Evolutionary conservation across 2,797 vertebrate genomes (phyloP).

Genomic region (Rhabdophis nuchalis): DNA sequence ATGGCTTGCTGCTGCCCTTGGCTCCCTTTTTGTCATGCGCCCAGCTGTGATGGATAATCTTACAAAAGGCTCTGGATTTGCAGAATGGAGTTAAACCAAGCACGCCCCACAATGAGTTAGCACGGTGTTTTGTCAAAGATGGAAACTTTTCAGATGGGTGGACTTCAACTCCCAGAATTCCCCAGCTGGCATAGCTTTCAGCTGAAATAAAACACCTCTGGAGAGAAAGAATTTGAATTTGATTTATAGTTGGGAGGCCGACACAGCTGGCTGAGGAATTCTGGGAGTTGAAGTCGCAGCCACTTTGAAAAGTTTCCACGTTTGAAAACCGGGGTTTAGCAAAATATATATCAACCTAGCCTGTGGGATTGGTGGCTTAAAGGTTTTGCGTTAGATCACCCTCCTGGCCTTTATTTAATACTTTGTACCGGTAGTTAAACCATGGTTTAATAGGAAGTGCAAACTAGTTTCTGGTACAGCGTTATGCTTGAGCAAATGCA

Average conservation of each 20-base stretch:
- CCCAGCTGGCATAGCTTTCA: not conserved
- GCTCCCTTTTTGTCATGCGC: rapidly evolving
- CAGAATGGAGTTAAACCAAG: not conserved
- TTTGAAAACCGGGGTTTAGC: not conserved
- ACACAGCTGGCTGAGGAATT: not conserved
- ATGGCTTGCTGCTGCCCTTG: not conserved
- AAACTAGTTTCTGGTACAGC: not conserved
- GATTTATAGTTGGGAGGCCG: not conserved
- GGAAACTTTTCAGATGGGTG: not conserved
- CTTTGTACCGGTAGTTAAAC: not conserved
- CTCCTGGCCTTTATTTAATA: not conserved
- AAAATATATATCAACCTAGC: not conserved
- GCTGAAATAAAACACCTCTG: not conserved
- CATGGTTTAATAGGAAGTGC: not conserved
- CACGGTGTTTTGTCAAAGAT: not conserved
- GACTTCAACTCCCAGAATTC: not conserved
- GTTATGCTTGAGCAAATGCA: not conserved
- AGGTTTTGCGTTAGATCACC: not conserved
- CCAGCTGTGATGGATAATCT: not conserved
- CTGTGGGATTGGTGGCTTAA: not conserved
- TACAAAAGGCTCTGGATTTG: not conserved
- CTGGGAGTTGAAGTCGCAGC: not conserved
- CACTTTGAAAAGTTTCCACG: not conserved
- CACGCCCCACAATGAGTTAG: not conserved
- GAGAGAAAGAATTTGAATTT: not conserved